Percentiles rank a stretch among this genome's conserved stretches.
phyloP scores from a whole-genome alignment of 2,888 invertebrate genomes.

The Troilus luridus region DNA sequence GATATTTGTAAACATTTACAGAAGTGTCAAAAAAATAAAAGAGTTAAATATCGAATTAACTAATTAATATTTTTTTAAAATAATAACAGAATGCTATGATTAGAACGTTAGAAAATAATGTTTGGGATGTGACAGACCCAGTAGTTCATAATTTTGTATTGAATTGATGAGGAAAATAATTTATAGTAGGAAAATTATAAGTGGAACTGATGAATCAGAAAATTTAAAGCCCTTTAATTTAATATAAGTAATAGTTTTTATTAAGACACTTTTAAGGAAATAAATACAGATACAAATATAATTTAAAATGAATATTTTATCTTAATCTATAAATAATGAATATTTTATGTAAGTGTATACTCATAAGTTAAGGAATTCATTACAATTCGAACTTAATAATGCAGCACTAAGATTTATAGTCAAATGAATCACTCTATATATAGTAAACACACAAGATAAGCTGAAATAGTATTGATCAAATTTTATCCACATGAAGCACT shows the following conservation, averaged over 20 bases:
- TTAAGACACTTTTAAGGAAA: too few species aligned
- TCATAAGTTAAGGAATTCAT: background rate
- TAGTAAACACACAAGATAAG: constrained; percentile 51
- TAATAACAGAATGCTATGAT: too few species aligned
- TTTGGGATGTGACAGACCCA: background rate
- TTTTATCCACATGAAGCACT: background rate
- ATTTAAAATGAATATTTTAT: background rate
- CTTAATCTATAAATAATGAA: too few species aligned
- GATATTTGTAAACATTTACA: too few species aligned
- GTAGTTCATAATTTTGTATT: background rate
- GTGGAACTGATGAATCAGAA: background rate
- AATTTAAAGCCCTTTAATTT: background rate
- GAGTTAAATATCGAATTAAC: background rate
- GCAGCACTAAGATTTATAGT: background rate
- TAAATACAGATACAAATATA: background rate
- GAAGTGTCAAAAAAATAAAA: too few species aligned
- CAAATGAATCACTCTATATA: background rate
- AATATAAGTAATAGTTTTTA: background rate
- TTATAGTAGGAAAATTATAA: background rate
- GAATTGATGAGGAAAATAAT: background rate
- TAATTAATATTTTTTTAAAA: background rate
- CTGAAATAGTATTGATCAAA: constrained; percentile 16
- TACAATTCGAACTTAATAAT: background rate
- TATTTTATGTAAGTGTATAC: background rate
- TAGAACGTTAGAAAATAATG: background rate